Base-by-base conservation (phyloP, 1,140 invertebrate genomes). In the Pogonomyrmex californicus region DNA sequence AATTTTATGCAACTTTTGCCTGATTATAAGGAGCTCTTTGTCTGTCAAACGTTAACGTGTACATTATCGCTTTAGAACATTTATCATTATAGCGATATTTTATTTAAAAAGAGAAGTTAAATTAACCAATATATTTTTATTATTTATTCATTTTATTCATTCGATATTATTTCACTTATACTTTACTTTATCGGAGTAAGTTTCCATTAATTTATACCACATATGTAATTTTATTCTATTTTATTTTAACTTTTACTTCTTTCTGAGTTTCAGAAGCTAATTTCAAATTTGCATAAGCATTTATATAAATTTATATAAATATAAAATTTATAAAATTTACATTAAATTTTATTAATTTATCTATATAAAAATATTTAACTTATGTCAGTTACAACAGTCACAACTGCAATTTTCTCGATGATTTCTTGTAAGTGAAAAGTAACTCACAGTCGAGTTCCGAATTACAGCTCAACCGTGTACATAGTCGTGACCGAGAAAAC, bases 401-500 rank as follows among this genome's bases (percentile, higher is more conserved):
- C 10, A 0, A n/a, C 17, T 0, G 54, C 12, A 77, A 49, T 51
- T 41, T 62, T 51, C 9, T 33, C 30, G n/a, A 14, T 51, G 3
- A 62, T n/a, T 41, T 63, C 7, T 6, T 36, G 14, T 49, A 0
- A 63, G 17, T 56, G 36, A 47, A 56, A 85, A 86, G 51, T 73
- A 71, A 58, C 44, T 78, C 70, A 68, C 36, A 63, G 12, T 88
- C n/a, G 54, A 75, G 56, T 56, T 71, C 2, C 23, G 30, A 38
- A 33, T 33, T 30, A 14, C 36, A 62, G n/a, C 65, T 49, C 5
- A 10, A 49, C 10, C 10, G 17, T 65, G 17, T 70, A 66, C 7
- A 38, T 30, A 66, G 49, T 79, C 54, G 62, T 65, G 85, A 60
- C 54, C 58, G 81, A 70, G 81, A 47, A 23, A 85, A 68, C 58